Evolutionary conservation across 2,797 vertebrate genomes (phyloP).

Genomic region (Chelon labrosus): DNA sequence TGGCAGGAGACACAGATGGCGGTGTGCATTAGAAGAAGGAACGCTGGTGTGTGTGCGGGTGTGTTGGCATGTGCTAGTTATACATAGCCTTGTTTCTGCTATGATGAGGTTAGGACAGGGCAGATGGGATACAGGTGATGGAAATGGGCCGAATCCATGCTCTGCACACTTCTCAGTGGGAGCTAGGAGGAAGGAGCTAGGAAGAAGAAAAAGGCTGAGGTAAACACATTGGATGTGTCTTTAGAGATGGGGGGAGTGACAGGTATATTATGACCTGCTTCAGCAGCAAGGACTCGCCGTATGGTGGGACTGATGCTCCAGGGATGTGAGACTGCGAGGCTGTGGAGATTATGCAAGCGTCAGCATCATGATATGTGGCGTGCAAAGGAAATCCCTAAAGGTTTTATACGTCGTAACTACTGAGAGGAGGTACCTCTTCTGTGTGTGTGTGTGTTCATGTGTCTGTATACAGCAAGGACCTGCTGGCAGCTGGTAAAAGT

Average conservation of each 20-base stretch:
- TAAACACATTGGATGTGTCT: conserved; percentile 54
- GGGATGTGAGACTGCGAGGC: conserved; percentile 40
- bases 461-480: not conserved
- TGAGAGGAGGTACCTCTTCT: not conserved
- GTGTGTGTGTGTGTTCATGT: not conserved
- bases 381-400: conserved; percentile 40
- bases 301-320: conserved; percentile 21
- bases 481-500: conserved; percentile 35
- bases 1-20: conserved; percentile 76
- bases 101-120: conserved; percentile 47
- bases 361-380: conserved; percentile 43
- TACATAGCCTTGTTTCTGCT: conserved; percentile 37
- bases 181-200: conserved; percentile 7
- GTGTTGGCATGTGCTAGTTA: conserved; percentile 27
- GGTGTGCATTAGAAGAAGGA: conserved; percentile 53
- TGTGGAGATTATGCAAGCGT: conserved; percentile 44
- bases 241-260: conserved; percentile 46
- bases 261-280: conserved; percentile 55
- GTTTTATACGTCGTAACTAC: conserved; percentile 5
- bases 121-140: conserved; percentile 66
- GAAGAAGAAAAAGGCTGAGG: conserved; percentile 53
- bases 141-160: conserved; percentile 47
- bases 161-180: conserved; percentile 16
- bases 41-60: conserved; percentile 17
- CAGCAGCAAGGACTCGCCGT: conserved; percentile 12